phyloP scores from a whole-genome alignment of 2,888 invertebrate genomes.

The Lysandra coridon region DNA sequence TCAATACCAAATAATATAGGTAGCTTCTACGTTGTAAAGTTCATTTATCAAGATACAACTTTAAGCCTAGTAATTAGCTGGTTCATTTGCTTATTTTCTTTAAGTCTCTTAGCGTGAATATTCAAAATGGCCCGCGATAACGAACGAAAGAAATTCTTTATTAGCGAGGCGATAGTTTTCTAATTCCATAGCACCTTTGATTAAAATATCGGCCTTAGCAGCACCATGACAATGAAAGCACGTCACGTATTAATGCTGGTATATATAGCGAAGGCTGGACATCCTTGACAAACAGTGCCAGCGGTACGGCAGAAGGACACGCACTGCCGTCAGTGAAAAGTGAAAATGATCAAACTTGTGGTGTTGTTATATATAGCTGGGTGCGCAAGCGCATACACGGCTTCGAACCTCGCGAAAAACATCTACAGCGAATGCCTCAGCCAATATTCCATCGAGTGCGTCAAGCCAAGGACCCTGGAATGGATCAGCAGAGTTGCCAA shows the following conservation, averaged over 20 bases:
- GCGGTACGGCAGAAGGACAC: constrained; percentile 67
- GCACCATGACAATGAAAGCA: constrained; percentile 59
- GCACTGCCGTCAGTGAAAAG: constrained; percentile 65
- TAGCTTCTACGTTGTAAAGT: background rate
- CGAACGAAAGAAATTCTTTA: constrained; percentile 16
- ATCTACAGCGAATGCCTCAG: constrained; percentile 85
- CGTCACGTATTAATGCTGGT: constrained; percentile 80
- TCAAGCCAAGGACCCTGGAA: constrained; percentile 87
- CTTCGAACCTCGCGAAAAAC: constrained; percentile 82
- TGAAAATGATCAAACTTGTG: constrained; percentile 71
- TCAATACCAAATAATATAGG: background rate
- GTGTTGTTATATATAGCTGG: constrained; percentile 66
- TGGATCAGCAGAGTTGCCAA: constrained; percentile 85
- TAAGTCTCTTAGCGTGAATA: background rate
- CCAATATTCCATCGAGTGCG: constrained; percentile 86
- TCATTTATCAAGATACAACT: background rate
- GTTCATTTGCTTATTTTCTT: background rate
- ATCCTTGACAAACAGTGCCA: constrained; percentile 73
- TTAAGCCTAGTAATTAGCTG: background rate
- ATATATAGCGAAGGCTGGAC: constrained; percentile 78
- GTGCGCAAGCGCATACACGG: constrained; percentile 75
- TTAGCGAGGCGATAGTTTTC: constrained; percentile 60
- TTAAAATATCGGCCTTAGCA: constrained; percentile 64
- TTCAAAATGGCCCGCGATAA: background rate
- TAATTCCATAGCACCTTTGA: constrained; percentile 62